phyloP scores from a whole-genome alignment of 2,113 vertebrate genomes.

The Poeciliopsis retropinna region DNA sequence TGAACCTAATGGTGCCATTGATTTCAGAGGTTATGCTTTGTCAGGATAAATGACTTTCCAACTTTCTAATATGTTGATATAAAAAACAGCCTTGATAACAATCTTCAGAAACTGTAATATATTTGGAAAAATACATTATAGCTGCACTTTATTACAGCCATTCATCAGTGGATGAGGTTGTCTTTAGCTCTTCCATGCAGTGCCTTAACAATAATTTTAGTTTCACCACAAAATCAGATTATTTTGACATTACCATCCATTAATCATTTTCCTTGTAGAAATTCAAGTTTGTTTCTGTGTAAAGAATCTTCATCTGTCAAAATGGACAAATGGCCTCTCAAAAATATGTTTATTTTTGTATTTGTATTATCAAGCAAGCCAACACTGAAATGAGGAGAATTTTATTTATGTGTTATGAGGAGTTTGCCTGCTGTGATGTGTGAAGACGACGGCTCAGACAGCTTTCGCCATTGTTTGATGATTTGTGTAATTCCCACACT shows the following conservation, averaged over 20 bases:
- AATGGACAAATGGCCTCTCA: slow-evolving; percentile 40
- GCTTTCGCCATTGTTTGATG: slow-evolving; percentile 48
- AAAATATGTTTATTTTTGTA: slow-evolving; percentile 42
- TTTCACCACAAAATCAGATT: slow-evolving; percentile 34
- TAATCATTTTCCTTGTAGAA: slow-evolving; percentile 33
- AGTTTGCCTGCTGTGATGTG: slow-evolving; percentile 50
- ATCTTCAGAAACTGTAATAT: slow-evolving; percentile 26
- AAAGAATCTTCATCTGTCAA: slow-evolving; percentile 41
- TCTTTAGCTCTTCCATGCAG: slow-evolving; percentile 26
- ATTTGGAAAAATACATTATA: slow-evolving; percentile 27
- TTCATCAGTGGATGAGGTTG: slow-evolving; percentile 42
- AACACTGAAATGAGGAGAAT: slow-evolving; percentile 37
- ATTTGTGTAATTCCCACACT: slow-evolving; percentile 54
- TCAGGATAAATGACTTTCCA: slow-evolving; percentile 34
- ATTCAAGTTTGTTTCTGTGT: slow-evolving; percentile 27
- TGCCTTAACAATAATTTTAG: slow-evolving; percentile 28
- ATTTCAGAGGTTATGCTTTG: slow-evolving; percentile 35
- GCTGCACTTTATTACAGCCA: slow-evolving; percentile 51
- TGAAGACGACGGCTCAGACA: slow-evolving; percentile 45
- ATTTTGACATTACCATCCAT: slow-evolving; percentile 47
- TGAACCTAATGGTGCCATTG: slow-evolving; percentile 42
- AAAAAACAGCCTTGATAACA: slow-evolving; percentile 18
- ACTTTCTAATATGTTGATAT: slow-evolving; percentile 30
- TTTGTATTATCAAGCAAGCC: slow-evolving; percentile 30
- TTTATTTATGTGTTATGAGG: slow-evolving; percentile 39